These are phyloP conservation scores for Pteria penguin DNA, from an alignment of 2,888 invertebrate species.

Conservation along the genomic window DNA sequence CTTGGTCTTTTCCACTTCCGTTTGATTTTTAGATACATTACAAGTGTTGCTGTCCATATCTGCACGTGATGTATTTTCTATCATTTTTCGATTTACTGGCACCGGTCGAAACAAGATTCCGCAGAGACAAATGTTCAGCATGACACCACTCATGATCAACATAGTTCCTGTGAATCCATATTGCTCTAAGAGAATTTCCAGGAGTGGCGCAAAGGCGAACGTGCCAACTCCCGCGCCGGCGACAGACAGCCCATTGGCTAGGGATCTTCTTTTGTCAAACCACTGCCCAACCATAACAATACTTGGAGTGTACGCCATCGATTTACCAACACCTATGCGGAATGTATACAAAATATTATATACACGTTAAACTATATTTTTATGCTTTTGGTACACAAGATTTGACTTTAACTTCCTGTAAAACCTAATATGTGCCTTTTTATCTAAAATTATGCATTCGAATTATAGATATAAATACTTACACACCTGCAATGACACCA, in stretches of 20 bases:
- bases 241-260: slow-evolving; percentile 58
- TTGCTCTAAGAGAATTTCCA: slow-evolving; percentile 46
- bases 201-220: slow-evolving; percentile 54
- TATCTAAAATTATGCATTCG: too few species aligned
- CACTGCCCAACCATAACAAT: slow-evolving; percentile 60
- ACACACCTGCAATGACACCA: slow-evolving; percentile 52
- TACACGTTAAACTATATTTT: too few species aligned
- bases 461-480: too few species aligned
- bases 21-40: not conserved
- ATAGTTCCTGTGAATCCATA: slow-evolving; percentile 51
- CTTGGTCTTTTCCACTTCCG: slow-evolving; percentile 12
- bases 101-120: slow-evolving; percentile 50
- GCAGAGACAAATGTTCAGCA: slow-evolving; percentile 51
- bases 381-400: too few species aligned
- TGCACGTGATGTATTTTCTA: not conserved
- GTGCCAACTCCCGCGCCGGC: slow-evolving; percentile 58
- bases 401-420: too few species aligned
- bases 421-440: too few species aligned
- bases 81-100: not conserved
- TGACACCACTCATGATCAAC: slow-evolving; percentile 47
- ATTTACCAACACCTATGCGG: slow-evolving; percentile 36
- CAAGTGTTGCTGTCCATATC: not conserved
- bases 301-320: slow-evolving; percentile 51
- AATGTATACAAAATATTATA: too few species aligned
- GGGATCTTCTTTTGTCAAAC: slow-evolving; percentile 52